Evolutionary conservation across 2,888 invertebrate genomes (phyloP).

Genomic region (Gandaritis pyraliata): DNA sequence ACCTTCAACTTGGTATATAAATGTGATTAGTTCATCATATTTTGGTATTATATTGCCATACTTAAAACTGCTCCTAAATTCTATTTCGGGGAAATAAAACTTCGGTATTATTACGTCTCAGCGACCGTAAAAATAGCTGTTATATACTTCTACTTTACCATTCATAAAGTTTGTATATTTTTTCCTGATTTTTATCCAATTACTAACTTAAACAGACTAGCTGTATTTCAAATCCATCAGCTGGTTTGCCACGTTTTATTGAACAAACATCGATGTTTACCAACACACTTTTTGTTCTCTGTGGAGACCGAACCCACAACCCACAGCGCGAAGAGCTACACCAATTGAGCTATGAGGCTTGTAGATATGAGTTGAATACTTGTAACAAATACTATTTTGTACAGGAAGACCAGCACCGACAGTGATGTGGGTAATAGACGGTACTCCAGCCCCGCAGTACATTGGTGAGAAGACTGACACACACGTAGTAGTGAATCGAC

Average conservation of each 20-base stretch:
- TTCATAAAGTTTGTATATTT: neutral
- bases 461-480: slow-evolving; percentile 88
- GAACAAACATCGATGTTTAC: no score
- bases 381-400: neutral
- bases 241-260: no score
- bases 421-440: slow-evolving; percentile 93
- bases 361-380: no score
- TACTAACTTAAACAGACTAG: no score
- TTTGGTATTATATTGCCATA: neutral
- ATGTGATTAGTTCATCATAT: slow-evolving; percentile 4
- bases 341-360: no score
- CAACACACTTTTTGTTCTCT: no score
- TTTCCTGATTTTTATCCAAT: neutral
- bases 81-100: neutral
- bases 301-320: no score
- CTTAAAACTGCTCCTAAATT: neutral
- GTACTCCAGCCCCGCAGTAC: slow-evolving; percentile 88
- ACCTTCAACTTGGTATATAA: slow-evolving; percentile 20
- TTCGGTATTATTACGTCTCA: neutral
- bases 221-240: no score
- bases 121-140: slow-evolving; percentile 8
- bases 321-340: no score
- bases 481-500: slow-evolving; percentile 91
- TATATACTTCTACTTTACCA: neutral
- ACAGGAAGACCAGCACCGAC: slow-evolving; percentile 92